These are phyloP conservation scores for Mormyrus lacerda DNA, from an alignment of 2,113 vertebrate species.

Conservation along the genomic window DNA sequence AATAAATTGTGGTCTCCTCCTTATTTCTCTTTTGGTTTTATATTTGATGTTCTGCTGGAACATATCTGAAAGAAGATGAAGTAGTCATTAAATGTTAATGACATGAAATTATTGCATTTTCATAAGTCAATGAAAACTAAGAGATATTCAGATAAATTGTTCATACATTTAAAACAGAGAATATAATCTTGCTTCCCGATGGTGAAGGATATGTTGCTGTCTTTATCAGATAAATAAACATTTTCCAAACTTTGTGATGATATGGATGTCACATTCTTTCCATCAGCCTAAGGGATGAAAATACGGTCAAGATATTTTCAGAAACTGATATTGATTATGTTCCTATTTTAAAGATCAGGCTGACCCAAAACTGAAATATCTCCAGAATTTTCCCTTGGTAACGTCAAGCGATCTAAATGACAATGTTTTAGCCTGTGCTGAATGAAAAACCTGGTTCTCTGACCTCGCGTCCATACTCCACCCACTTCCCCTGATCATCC, in stretches of 20 bases:
- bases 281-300: conserved; percentile 37
- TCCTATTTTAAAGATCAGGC: background rate
- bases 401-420: too few relatives aligned
- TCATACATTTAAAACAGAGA: conserved; percentile 63
- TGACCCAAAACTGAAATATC: too few relatives aligned
- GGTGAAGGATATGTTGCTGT: conserved; percentile 36
- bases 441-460: conserved; percentile 33
- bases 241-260: conserved; percentile 55
- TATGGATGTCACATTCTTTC: conserved; percentile 40
- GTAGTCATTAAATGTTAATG: background rate
- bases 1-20: conserved; percentile 76
- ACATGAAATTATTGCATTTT: background rate
- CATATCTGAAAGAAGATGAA: conserved; percentile 59
- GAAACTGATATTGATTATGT: background rate
- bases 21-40: conserved; percentile 61
- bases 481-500: conserved; percentile 67
- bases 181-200: conserved; percentile 41
- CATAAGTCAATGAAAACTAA: background rate
- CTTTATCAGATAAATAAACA: conserved; percentile 44
- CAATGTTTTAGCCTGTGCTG: background rate
- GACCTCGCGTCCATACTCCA: conserved; percentile 73
- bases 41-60: conserved; percentile 64
- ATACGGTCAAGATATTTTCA: background rate
- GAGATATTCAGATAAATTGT: background rate
- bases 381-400: background rate